Evolutionary conservation across 2,888 invertebrate genomes (phyloP).

Genomic region (Eledone cirrhosa): DNA sequence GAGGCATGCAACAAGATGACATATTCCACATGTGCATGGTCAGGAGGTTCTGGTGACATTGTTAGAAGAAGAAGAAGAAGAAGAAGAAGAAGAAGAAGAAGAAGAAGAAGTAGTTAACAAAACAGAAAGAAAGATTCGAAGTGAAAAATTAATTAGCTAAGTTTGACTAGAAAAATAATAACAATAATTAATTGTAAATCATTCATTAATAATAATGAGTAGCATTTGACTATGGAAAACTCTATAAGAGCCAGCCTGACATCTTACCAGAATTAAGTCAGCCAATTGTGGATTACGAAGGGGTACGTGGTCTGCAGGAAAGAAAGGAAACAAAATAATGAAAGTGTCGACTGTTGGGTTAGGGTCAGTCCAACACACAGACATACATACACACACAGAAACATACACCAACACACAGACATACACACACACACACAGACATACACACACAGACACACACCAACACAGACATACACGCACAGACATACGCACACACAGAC

Average conservation of each 20-base stretch:
- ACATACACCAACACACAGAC: too few relatives aligned
- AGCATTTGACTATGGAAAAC: slow-evolving; percentile 1
- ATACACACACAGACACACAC: background rate
- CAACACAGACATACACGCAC: background rate
- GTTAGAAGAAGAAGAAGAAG: too few relatives aligned
- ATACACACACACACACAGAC: background rate
- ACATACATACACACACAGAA: too few relatives aligned
- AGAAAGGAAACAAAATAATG: background rate
- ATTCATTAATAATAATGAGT: background rate
- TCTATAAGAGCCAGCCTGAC: background rate
- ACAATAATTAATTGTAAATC: too few relatives aligned
- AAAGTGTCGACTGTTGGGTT: background rate
- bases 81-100: too few relatives aligned
- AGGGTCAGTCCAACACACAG: background rate
- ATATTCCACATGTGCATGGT: too few relatives aligned
- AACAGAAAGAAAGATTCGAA: too few relatives aligned
- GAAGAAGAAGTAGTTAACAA: too few relatives aligned
- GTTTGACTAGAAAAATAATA: too few relatives aligned
- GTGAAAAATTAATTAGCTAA: too few relatives aligned
- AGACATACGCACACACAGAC: background rate
- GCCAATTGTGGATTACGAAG: slow-evolving; percentile 4
- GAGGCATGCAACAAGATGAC: too few relatives aligned
- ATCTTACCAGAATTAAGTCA: slow-evolving; percentile 23
- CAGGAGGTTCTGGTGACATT: too few relatives aligned
- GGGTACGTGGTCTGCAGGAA: slow-evolving; percentile 13